Evolutionary conservation across 2,797 vertebrate genomes (phyloP), one percentile per base, ranked within the genome.

Genomic region (Dromococcyx pavoninus): DNA sequence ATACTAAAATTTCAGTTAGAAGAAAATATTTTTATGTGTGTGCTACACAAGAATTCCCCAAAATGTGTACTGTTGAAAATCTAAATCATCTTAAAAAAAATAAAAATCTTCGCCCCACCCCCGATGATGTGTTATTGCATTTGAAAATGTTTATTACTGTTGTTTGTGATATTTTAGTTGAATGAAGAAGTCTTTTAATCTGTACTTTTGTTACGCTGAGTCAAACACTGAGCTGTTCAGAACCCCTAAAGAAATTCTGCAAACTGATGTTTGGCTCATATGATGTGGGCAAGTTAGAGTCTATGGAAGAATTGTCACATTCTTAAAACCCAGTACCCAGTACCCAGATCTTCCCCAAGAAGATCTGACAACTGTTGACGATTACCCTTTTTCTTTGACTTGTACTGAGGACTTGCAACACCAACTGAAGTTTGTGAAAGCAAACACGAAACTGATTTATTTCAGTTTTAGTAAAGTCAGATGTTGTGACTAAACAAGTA

Each of bases 381-480:
- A 10, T 74, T 75, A 54, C 15, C 17, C 10, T 62, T 88, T 83
- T 88, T 74, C 64, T 33, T 62, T 83, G 37, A 77, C 23, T 89
- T 54, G 14, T 50, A 12, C 41, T 50, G 75, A 41, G 0, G 1
- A 41, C 7, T 85, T 91, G 41, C 13, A 1, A 56, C 60, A 73
- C 30, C 58, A 44, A 75, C 67, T 67, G 53, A 76, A 86, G 35
- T 88, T 88, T 85, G 39, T 78, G 66, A 56, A 77, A 93, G 70
- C n/a, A 94, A 86, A 94, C 93, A 56, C 37, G 48, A 78, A 95
- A 96, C 43, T 18, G 32, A 85, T 80, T 88, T 80, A 66, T 91
- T 95, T 91, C 33, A 19, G 27, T 67, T 88, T 77, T 50, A 77
- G 12, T 77, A 2, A 43, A 91, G 54, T 89, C 50, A 69, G 62